Base-by-base conservation (phyloP, 2,113 vertebrate genomes). In the Mus pahari region DNA sequence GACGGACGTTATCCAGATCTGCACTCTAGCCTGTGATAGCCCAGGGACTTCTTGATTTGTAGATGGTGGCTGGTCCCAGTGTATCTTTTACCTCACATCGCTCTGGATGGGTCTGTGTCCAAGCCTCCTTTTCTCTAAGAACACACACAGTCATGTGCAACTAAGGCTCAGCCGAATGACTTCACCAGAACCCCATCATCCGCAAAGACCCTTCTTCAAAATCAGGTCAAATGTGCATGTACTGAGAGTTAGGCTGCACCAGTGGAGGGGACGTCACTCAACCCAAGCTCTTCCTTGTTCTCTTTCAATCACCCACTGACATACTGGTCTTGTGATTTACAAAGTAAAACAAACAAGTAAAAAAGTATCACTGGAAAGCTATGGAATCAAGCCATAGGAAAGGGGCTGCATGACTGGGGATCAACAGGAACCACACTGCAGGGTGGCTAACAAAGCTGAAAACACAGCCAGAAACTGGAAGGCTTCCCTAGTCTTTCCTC, bases 391-490 rank as follows among this genome's bases (percentile, higher is more conserved):
- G 13, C 20, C 26, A 7, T 7, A 42, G 20, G 17, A 50, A 90
- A 93, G 24, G 17, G 19, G 19, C 3, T 79, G 16, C 39, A 28
- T 3, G 48, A 13, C 48, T 39, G 22, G 19, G 33, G 86, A 26
- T 36, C 1, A 8, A 70, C n/a, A 48, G 12, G 28, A 22, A 62
- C n/a, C 3, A 48, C 2, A 74, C 17, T 8, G 31, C 28, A 53
- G 20, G 39, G 26, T 42, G 36, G 36, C 60, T 28, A 36, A 60
- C 1, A 7, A 0, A 48, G 68, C 31, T 20, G 74, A 33, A 62
- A 20, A 13, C 12, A 48, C 2, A 10, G 17, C 36, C 74, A 88
- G 42, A 42, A 39, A 19, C 11, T 0, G 7, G 1, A 3, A 0
- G 33, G 9, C 16, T 66, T 16, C 42, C 26, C 77, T 36, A 0